Base-by-base conservation (phyloP, 1,140 invertebrate species). In the Colletes latitarsis region DNA sequence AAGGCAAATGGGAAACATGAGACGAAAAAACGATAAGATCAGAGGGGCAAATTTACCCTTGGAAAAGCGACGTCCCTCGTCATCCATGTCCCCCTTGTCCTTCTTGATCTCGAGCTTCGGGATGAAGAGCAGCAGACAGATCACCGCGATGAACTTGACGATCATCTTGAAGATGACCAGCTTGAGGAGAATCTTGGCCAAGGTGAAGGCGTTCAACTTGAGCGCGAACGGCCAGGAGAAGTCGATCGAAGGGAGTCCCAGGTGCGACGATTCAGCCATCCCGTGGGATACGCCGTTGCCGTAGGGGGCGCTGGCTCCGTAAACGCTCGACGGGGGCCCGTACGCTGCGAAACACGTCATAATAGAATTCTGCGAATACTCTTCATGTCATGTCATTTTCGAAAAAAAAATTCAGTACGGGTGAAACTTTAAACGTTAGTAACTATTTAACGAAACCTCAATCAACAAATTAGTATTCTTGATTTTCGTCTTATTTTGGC, bases 161-260 rank as follows among this genome's bases (percentile, higher is more conserved):
- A 96, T 95, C 91, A 97, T 96, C 89, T 97, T 96, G 85, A 97
- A 96, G 80, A 97, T 96, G 2, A 96, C 92, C 9, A 97, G 87
- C 89, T 97, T 96, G 12, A 97, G 89, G 60, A 96, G 76, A 60
- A 96, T 94, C 90, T 96, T 97, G 0, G 95, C 95, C n/a, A 96
- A 85, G 0, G 96, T 96, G 60, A 96, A 93, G 6, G 96, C 93
- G 86, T 96, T 95, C n/a, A 96, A 86, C 92, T 96, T 96, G 8
- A 95, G 71, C 0, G 90, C 89, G 21, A 92, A 87, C 6, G 92
- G 92, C 90, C 90, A 92, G 4, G 88, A 84, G 4, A 93, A 77
- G 17, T 91, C 89, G 17, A 92, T 85, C 0, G 83, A 77, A 4
- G 92, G 90, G 4, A 92, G 17, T 8, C 87, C 93, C 0, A 96